Conservation (phyloP, 2,113 vertebrate genomes). For the Semicossyphus pulcher region DNA sequence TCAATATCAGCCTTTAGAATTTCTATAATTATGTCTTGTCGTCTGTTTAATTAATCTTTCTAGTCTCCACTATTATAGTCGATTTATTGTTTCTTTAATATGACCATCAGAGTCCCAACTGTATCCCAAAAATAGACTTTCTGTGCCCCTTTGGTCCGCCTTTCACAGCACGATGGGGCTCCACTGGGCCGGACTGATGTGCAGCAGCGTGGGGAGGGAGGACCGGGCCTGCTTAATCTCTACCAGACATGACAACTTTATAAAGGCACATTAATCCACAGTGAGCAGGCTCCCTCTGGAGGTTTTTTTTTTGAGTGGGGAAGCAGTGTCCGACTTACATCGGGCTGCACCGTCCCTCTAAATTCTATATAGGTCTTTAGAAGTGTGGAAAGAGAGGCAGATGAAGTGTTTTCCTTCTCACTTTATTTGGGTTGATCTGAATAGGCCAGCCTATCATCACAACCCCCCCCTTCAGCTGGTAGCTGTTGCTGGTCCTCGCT, state of each 20-base stretch:
- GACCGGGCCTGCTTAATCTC: constrained; percentile 48
- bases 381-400: neutral
- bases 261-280: constrained; percentile 58
- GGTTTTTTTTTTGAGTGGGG: constrained; percentile 4
- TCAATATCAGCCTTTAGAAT: neutral
- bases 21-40: neutral
- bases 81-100: neutral
- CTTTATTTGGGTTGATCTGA: neutral
- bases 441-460: neutral
- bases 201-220: neutral
- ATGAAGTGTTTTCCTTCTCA: neutral
- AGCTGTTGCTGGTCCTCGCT: neutral
- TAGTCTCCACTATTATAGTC: neutral
- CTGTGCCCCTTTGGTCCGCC: neutral
- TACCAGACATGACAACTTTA: constrained; percentile 56
- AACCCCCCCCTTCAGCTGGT: neutral
- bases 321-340: constrained; percentile 19
- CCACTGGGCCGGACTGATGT: constrained; percentile 27
- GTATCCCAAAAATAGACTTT: neutral
- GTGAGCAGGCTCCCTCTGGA: constrained; percentile 40
- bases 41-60: neutral
- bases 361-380: constrained; percentile 29
- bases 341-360: constrained; percentile 26
- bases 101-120: neutral
- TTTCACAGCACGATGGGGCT: constrained; percentile 36